Evolutionary conservation across 2,888 invertebrate species (phyloP), one percentile per base, ranked within the genome.

Genomic region (Pachydiplax longipennis): DNA sequence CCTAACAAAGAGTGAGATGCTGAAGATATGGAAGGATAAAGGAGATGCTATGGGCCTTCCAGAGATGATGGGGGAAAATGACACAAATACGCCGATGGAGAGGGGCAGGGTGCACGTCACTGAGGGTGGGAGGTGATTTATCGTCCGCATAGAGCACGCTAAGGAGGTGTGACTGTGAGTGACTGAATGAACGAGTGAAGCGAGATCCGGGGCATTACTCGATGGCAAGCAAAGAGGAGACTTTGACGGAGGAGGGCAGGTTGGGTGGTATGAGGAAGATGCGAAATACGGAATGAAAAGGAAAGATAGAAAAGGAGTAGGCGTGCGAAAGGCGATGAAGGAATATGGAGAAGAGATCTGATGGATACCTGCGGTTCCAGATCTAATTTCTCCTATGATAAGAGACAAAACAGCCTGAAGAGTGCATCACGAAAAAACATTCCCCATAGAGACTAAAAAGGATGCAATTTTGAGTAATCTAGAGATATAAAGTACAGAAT

Each of bases 71-170:
- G 81, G 25, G 48, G n/a, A 44, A 10, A n/a, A 48, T 22, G 44
- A 82, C 25, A 48, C 53, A 81, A 37, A 81, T 22, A 37, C 25
- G 81, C 81, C 40, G 37, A 44, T 44, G 44, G 82, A 40, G 40
- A 44, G 18, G 81, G 40, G 40, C 15, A 44, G n/a, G 81, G 31
- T 25, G 53, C 53, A 87, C 58, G 87, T 87, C 87, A 87, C 22
- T 31, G 37, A 15, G 58, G 82, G 82, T 12, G 48, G 44, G 48
- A 31, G 87, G 61, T 87, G 87, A 87, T 87, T 87, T 61, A 87
- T 87, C 87, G 87, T 65, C 37, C 15, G 58, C 87, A 58, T 87
- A 58, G 83, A 58, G 83, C 83, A 83, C 83, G 83, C 83, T 58
- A 35, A 15, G 22, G 61, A 31, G n/a, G n/a, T n/a, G n/a, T n/a